Base-by-base conservation (phyloP, 1,140 invertebrate genomes). In the Brachionus paranguensis region DNA sequence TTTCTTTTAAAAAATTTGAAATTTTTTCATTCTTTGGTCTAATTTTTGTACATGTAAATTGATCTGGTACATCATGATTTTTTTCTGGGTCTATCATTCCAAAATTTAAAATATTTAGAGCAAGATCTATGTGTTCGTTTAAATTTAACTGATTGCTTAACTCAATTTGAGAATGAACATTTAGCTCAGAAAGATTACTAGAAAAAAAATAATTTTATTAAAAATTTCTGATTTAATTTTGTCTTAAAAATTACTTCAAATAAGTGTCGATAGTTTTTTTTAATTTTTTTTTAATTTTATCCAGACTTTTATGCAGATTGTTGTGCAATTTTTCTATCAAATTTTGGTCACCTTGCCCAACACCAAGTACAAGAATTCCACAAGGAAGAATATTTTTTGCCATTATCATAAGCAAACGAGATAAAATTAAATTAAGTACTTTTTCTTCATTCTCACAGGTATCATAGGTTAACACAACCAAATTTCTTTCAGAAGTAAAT, bases 61-160 rank as follows among this genome's bases (percentile, higher is more conserved):
- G 14, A 41, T 72, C 68, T 41, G 68, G 37, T 68, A 5, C 27
- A 37, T 29, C 24, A 14, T 2, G 20, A 72, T 72, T 72, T 41
- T 72, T 11, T 10, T 72, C 68, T 17, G 68, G 68, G 41, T 76
- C 43, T 12, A 76, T 76, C 1, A 76, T 47, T 10, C 7, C 72
- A 76, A 76, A 76, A 47, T 76, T 76, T 20, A 76, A 8, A 20
- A 50, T 27, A 24, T 47, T 76, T 24, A 76, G 3, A 10, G 27
- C 20, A 24, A 47, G 10, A 50, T 50, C 72, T 27, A 76, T 76
- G 27, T 76, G 72, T 50, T 76, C 72, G 24, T 14, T 47, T 27
- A 76, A 45, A 47, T 76, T 76, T 47, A 76, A n/a, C 47, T 76
- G 72, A 76, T 76, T 76, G n/a, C 41, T 47, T 24, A 76, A 47